Evolutionary conservation across 1,140 invertebrate genomes (phyloP).

Genomic region (Cataglyphis hispanica): DNA sequence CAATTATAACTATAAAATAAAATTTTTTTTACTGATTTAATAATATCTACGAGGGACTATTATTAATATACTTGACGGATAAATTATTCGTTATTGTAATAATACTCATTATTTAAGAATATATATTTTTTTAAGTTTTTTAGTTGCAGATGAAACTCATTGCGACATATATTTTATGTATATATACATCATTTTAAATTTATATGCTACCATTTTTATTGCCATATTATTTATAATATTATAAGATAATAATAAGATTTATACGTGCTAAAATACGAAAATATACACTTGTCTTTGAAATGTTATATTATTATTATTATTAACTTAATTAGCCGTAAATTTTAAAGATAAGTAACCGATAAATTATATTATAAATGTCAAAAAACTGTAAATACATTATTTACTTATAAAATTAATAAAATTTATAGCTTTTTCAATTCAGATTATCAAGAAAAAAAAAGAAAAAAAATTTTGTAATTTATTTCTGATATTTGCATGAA

Average conservation of each 20-base stretch:
- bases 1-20: conserved; percentile 2
- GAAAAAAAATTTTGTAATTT: not conserved
- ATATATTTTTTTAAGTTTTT: not conserved
- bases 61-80: not conserved
- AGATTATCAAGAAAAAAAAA: not conserved
- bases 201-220: not conserved
- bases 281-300: not conserved
- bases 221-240: conserved; percentile 9
- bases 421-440: not conserved
- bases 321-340: not conserved
- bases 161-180: not conserved
- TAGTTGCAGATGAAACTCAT: not conserved
- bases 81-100: conserved; percentile 16
- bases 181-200: not conserved
- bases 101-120: conserved; percentile 7
- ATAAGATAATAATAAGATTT: not conserved
- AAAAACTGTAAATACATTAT: not conserved
- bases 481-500: not conserved
- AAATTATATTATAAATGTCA: not conserved
- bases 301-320: not conserved
- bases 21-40: not conserved
- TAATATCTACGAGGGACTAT: too few species aligned
- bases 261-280: not conserved
- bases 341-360: not conserved
- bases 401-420: not conserved